phyloP scores from a whole-genome alignment of 2,113 vertebrate species.

The Hepsetus odoe region DNA sequence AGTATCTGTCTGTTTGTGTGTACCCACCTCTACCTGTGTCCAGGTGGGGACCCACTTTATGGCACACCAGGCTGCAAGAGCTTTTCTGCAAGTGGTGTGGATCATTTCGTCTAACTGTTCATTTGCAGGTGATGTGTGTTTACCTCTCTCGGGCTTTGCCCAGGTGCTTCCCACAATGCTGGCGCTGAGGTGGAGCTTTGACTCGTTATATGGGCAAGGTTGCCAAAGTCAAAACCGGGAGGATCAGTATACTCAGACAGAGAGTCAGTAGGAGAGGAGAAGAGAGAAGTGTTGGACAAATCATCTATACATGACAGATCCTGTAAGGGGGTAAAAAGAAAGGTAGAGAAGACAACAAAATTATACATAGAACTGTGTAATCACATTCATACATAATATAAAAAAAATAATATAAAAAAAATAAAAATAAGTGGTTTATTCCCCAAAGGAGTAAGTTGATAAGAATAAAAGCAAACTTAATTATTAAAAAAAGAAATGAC shows the following conservation, averaged over 20 bases:
- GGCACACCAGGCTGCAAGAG: neutral
- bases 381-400: too few relatives aligned
- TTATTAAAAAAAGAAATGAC: too few relatives aligned
- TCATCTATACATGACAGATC: slow-evolving; percentile 90
- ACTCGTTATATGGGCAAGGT: slow-evolving; percentile 81
- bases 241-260: slow-evolving; percentile 88
- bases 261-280: slow-evolving; percentile 91
- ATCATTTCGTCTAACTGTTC: neutral
- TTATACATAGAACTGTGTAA: too few relatives aligned
- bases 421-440: too few relatives aligned
- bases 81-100: neutral
- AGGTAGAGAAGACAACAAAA: too few relatives aligned
- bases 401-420: too few relatives aligned
- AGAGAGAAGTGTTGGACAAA: slow-evolving; percentile 87
- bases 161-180: slow-evolving; percentile 56
- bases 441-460: too few relatives aligned
- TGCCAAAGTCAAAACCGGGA: slow-evolving; percentile 79
- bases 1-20: neutral
- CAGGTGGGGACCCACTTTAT: neutral
- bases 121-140: neutral
- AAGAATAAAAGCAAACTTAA: too few relatives aligned
- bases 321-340: slow-evolving; percentile 62
- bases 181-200: slow-evolving; percentile 72
- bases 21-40: neutral
- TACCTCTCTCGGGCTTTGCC: slow-evolving; percentile 73